Conservation (phyloP, 2,113 vertebrate species). For the Chaenocephalus aceratus region DNA sequence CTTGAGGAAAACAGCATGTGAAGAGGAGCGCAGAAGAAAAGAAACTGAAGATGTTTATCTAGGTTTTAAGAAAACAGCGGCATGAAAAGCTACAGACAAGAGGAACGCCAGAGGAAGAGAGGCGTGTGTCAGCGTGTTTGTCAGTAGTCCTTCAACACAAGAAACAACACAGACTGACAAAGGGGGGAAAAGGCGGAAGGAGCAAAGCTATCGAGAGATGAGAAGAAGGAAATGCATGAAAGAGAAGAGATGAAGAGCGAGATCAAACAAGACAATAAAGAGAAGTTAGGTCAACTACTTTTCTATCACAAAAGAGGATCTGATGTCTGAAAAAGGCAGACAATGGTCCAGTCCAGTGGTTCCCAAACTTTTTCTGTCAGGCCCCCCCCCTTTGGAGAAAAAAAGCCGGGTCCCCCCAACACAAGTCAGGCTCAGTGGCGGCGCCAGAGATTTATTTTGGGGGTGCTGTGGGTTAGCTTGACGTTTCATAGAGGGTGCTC, state of each 20-base stretch:
- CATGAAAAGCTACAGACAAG: background rate
- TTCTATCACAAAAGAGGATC: constrained; percentile 28
- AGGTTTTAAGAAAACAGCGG: constrained; percentile 27
- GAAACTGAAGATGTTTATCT: constrained; percentile 59
- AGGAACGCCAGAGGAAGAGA: constrained; percentile 8
- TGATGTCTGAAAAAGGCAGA: constrained; percentile 23
- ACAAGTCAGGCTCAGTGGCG: too few relatives aligned
- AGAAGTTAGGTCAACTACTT: constrained; percentile 21
- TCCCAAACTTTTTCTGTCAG: too few relatives aligned
- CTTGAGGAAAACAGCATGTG: constrained; percentile 43
- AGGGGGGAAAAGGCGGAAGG: constrained; percentile 4
- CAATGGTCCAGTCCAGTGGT: constrained; percentile 30
- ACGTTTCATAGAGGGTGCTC: too few relatives aligned
- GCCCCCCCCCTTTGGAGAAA: too few relatives aligned
- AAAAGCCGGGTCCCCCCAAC: too few relatives aligned
- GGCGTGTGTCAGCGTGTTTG: constrained; percentile 55
- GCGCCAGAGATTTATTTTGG: too few relatives aligned
- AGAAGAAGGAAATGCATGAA: constrained; percentile 12
- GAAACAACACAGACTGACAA: constrained; percentile 7
- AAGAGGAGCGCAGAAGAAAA: constrained; percentile 47
- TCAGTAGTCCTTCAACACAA: constrained; percentile 10
- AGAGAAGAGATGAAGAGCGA: constrained; percentile 39
- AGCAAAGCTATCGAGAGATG: constrained; percentile 34
- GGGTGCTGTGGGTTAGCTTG: too few relatives aligned
- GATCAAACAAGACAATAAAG: constrained; percentile 59